Percentiles rank a stretch among this genome's conserved stretches.
Conservation (phyloP, 2,888 invertebrate genomes). For the Noctua fimbriata region DNA sequence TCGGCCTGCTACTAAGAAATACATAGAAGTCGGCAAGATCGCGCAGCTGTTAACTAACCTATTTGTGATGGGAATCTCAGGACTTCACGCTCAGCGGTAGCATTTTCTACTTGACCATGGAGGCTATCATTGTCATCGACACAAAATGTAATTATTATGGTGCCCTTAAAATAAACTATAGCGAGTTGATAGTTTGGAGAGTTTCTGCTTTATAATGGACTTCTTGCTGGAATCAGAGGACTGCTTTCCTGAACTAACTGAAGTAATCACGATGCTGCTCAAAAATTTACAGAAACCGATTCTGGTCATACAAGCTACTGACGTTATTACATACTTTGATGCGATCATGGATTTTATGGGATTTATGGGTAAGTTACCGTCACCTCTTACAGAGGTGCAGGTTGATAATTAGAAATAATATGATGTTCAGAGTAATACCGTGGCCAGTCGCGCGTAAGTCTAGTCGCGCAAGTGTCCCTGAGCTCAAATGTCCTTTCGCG, state of each 20-base stretch:
- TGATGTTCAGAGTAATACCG: no score
- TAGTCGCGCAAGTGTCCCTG: no score
- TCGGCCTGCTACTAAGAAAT: background rate
- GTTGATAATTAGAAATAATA: no score
- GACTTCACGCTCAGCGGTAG: background rate
- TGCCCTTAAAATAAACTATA: slow-evolving; percentile 26
- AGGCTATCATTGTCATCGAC: no score
- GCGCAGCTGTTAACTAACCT: no score
- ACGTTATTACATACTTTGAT: slow-evolving; percentile 74
- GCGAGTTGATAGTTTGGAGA: slow-evolving; percentile 73
- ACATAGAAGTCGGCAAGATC: background rate
- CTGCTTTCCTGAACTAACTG: slow-evolving; percentile 64
- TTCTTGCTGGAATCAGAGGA: slow-evolving; percentile 74
- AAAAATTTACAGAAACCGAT: slow-evolving; percentile 77
- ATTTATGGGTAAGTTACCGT: slow-evolving; percentile 77
- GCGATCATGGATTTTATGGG: slow-evolving; percentile 75
- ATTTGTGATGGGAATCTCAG: background rate
- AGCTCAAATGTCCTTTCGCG: no score
- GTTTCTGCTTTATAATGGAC: slow-evolving; percentile 74
- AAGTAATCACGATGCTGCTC: slow-evolving; percentile 69
- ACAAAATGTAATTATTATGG: background rate
- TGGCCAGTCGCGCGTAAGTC: no score
- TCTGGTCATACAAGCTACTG: slow-evolving; percentile 70
- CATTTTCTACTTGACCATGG: background rate
- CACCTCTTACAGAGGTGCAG: background rate